A percentile compares a stretch with the other conserved stretches of the same genome.
Conservation (phyloP, 1,140 invertebrate genomes). For the Oedothorax gibbosus region DNA sequence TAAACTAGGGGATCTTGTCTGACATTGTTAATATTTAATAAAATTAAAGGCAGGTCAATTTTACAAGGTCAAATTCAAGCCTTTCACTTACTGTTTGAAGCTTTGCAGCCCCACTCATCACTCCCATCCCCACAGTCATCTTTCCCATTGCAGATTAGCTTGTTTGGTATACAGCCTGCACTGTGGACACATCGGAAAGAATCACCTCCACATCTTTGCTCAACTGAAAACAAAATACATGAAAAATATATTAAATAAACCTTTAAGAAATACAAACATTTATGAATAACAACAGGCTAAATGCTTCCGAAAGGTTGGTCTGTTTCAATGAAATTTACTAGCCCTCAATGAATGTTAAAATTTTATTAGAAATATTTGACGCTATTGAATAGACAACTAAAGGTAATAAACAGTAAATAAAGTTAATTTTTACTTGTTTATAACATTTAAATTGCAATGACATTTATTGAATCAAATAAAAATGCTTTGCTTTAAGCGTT, state of each 20-base stretch:
- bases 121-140: slow-evolving; percentile 87
- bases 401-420: neutral
- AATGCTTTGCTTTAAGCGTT: too few species aligned
- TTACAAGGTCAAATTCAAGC: too few species aligned
- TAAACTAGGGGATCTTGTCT: too few species aligned
- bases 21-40: too few species aligned
- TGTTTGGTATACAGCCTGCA: slow-evolving; percentile 77
- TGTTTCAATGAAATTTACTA: too few species aligned
- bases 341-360: neutral
- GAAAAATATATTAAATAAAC: neutral
- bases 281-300: too few species aligned
- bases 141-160: slow-evolving; percentile 84
- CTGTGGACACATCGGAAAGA: slow-evolving; percentile 80
- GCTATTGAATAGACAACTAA: neutral
- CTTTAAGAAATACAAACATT: neutral
- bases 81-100: slow-evolving; percentile 70
- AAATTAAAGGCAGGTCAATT: too few species aligned
- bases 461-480: too few species aligned
- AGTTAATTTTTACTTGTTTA: neutral
- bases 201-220: slow-evolving; percentile 72
- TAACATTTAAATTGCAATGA: too few species aligned
- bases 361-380: neutral
- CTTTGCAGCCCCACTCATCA: slow-evolving; percentile 71
- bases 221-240: slow-evolving; percentile 27
- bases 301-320: too few species aligned